These are phyloP conservation scores for Pocillopora meandrina DNA, from an alignment of 92 coral and sea anemone genomes.

Conservation along the genomic window DNA sequence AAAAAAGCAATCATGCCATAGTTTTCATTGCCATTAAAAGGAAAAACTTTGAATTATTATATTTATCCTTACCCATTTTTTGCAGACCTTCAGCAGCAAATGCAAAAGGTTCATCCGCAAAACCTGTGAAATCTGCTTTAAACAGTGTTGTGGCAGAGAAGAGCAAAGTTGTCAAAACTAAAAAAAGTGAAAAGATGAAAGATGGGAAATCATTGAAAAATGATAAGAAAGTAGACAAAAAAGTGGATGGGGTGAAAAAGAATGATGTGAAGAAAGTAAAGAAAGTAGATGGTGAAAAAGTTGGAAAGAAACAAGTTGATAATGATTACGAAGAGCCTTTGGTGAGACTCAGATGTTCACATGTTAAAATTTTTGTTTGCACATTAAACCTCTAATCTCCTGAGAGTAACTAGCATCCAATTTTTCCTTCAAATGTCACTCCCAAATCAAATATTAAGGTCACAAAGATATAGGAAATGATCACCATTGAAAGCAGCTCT, in stretches of 20 bases:
- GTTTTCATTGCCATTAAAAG: too few species aligned
- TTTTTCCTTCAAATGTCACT: background rate
- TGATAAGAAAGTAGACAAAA: slow-evolving; percentile 41
- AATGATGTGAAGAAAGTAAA: slow-evolving; percentile 37
- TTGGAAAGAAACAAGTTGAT: slow-evolving; percentile 47
- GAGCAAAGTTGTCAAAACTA: slow-evolving; percentile 1
- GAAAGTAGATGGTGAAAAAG: slow-evolving; percentile 26
- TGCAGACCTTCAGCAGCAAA: slow-evolving; percentile 24
- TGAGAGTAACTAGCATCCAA: background rate
- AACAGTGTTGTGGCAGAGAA: slow-evolving; percentile 30
- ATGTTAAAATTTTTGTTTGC: too few species aligned
- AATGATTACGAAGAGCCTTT: slow-evolving; percentile 68
- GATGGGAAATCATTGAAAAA: slow-evolving; percentile 41
- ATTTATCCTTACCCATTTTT: background rate
- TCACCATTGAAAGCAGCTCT: too few species aligned
- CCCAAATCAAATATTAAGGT: too few species aligned
- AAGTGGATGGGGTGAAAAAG: slow-evolving; percentile 15
- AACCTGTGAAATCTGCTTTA: slow-evolving; percentile 34
- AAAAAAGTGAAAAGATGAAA: slow-evolving; percentile 53
- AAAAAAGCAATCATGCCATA: too few species aligned
- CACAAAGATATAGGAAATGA: too few species aligned
- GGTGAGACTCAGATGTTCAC: slow-evolving; percentile 36
- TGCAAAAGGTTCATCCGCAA: slow-evolving; percentile 15
- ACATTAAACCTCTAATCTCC: background rate
- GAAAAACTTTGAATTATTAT: background rate